Percentiles rank a stretch among this genome's conserved stretches.
Conservation (phyloP, 2,113 vertebrate genomes). For the Edolisoma coerulescens region DNA sequence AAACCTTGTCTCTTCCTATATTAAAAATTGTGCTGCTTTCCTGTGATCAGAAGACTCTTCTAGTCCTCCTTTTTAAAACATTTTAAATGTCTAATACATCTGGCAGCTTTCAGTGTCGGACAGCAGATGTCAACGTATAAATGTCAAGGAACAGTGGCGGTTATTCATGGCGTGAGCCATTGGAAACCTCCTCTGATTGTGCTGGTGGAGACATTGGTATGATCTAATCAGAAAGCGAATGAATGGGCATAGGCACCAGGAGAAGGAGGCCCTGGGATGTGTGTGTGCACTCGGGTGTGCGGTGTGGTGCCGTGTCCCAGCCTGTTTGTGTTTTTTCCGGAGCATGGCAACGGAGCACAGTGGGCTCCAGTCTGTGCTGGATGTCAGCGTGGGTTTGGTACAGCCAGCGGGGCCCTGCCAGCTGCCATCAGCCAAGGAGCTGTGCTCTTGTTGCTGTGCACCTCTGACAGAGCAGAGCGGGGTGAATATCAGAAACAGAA, state of each 20-base stretch:
- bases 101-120: neutral
- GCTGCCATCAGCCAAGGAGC: neutral
- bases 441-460: neutral
- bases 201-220: neutral
- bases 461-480: neutral
- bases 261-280: neutral
- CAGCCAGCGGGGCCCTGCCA: neutral
- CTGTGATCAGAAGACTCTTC: neutral
- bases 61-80: neutral
- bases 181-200: neutral
- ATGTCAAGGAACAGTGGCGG: constrained; percentile 6
- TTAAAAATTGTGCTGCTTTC: neutral
- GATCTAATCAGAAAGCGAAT: neutral
- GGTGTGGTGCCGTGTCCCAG: neutral
- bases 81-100: neutral
- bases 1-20: neutral
- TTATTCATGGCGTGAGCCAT: neutral
- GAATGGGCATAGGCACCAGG: neutral
- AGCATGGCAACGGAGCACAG: neutral
- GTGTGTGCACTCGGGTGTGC: rapidly evolving
- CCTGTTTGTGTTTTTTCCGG: neutral
- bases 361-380: neutral
- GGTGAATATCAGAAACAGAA: neutral
- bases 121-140: neutral
- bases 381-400: neutral